A percentile compares a stretch with the other conserved stretches of the same genome.
phyloP scores from a whole-genome alignment of 92 coral and sea anemone species.

The Heliopora coerulea region DNA sequence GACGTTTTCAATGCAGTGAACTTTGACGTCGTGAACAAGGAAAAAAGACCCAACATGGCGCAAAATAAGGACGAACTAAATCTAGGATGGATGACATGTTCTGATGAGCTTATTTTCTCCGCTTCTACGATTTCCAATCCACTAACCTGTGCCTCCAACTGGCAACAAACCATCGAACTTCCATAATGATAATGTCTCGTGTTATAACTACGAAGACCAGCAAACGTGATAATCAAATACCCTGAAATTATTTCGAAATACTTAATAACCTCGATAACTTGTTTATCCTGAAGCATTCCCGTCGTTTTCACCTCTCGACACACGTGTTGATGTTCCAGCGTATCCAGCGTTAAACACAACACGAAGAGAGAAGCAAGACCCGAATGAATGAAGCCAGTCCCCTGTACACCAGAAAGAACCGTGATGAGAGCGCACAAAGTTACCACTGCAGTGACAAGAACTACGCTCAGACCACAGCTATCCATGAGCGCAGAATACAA shows the following conservation, averaged over 20 bases:
- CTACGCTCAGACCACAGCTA: constrained; percentile 54
- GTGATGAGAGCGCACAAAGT: constrained; percentile 53
- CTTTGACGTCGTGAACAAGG: constrained; percentile 1
- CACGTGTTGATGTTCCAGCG: constrained; percentile 57
- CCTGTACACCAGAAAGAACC: constrained; percentile 12
- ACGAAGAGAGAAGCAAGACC: constrained; percentile 60
- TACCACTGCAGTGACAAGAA: constrained; percentile 57
- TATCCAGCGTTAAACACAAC: constrained; percentile 56
- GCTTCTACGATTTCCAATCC: background rate
- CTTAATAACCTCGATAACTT: background rate
- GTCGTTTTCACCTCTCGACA: background rate
- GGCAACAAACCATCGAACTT: constrained; percentile 23
- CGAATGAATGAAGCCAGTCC: constrained; percentile 60
- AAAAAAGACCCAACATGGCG: background rate
- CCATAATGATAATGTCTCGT: constrained; percentile 49
- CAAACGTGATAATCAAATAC: constrained; percentile 60
- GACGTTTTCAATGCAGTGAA: constrained; percentile 1
- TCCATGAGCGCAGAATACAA: constrained; percentile 60
- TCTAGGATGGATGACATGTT: background rate
- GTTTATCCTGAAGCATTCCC: background rate
- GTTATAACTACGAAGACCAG: constrained; percentile 54
- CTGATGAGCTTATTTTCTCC: background rate
- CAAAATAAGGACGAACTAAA: constrained; percentile 3
- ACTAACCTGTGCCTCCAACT: background rate
- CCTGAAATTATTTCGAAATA: constrained; percentile 41